Conservation (phyloP, 2,113 vertebrate genomes). For the Dasyprocta punctata region DNA sequence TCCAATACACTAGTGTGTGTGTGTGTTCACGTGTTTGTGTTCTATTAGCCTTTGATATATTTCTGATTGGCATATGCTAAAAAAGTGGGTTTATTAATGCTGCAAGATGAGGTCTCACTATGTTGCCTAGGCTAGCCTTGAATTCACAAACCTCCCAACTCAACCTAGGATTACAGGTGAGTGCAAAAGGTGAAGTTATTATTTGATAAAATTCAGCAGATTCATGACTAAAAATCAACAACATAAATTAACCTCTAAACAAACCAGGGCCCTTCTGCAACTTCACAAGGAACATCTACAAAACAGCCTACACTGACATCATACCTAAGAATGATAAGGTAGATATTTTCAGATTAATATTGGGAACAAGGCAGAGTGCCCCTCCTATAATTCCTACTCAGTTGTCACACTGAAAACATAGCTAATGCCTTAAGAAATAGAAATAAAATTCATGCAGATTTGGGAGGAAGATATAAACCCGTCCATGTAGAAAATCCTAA, state of each 20-base stretch:
- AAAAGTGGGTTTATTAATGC: background rate
- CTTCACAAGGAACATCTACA: background rate
- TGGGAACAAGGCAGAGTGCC: background rate
- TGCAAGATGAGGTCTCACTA: background rate
- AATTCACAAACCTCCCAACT: background rate
- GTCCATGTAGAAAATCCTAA: background rate
- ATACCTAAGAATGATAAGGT: background rate
- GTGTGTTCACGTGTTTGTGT: background rate
- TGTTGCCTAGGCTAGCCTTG: background rate
- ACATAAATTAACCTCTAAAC: background rate
- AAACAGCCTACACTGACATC: background rate
- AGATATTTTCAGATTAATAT: background rate
- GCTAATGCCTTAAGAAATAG: background rate
- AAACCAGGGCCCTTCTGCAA: background rate
- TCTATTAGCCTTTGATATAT: background rate
- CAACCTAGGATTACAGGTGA: background rate
- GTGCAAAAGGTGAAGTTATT: background rate
- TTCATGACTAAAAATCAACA: background rate
- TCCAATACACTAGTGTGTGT: background rate
- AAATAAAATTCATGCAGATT: background rate
- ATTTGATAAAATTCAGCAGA: background rate
- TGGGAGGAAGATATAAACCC: background rate
- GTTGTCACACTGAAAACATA: background rate
- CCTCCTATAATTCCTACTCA: background rate
- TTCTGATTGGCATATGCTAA: background rate